Percentiles rank a stretch among this genome's conserved stretches.
Conservation (phyloP, 1,140 invertebrate genomes). For the Chironomus striatipennis region DNA sequence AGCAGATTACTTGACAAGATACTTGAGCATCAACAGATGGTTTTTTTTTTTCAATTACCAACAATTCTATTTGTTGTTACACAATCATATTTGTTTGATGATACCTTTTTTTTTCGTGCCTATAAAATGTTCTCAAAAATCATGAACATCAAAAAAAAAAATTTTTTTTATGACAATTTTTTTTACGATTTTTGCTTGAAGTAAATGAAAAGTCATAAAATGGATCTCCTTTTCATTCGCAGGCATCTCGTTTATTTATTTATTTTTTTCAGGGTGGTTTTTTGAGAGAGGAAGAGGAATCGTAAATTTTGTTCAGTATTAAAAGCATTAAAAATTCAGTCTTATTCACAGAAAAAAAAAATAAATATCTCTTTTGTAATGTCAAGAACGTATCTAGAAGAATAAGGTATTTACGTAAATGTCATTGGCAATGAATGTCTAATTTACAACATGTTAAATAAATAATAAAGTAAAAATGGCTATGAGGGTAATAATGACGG, state of each 20-base stretch:
- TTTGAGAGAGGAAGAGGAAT: background rate
- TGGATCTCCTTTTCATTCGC: background rate
- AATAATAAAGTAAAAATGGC: background rate
- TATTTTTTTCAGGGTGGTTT: background rate
- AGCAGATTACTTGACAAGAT: background rate
- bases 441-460: background rate
- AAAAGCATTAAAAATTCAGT: background rate
- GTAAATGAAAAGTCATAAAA: background rate
- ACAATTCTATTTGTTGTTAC: background rate
- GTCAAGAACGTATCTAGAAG: too few species aligned
- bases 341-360: too few species aligned
- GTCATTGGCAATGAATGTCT: constrained; percentile 12
- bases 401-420: background rate
- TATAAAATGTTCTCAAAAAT: too few species aligned
- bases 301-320: background rate
- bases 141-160: background rate
- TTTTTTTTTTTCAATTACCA: background rate
- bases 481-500: background rate
- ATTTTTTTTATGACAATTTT: background rate
- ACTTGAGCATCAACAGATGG: background rate
- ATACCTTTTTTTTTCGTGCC: background rate
- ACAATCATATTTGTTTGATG: background rate
- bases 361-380: too few species aligned
- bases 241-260: background rate
- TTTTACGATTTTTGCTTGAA: background rate